Evolutionary conservation across 2,888 invertebrate genomes (phyloP).

Genomic region (Pilophorus perplexus): DNA sequence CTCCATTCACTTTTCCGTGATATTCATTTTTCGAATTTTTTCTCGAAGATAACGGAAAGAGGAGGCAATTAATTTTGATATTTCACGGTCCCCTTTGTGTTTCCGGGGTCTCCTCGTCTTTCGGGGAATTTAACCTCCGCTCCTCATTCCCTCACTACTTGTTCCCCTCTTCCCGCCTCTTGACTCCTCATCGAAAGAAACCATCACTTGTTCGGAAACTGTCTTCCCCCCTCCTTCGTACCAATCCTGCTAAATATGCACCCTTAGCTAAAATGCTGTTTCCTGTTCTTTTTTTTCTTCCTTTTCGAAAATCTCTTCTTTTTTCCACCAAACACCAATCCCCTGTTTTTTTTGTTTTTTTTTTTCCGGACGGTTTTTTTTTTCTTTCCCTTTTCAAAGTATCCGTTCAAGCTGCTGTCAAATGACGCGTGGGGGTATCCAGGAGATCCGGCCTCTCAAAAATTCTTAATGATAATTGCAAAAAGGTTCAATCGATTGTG

Average conservation of each 20-base stretch:
- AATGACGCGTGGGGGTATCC: slow-evolving; percentile 29
- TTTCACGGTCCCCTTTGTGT: background rate
- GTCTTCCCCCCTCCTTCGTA: slow-evolving; percentile 12
- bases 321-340: too few relatives aligned
- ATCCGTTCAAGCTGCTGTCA: slow-evolving; percentile 34
- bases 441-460: background rate
- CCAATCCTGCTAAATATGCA: slow-evolving; percentile 38
- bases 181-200: slow-evolving; percentile 26
- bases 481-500: too few relatives aligned
- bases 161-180: background rate
- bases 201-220: slow-evolving; percentile 36
- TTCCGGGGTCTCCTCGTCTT: background rate
- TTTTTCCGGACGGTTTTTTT: slow-evolving; percentile 8
- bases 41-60: too few relatives aligned
- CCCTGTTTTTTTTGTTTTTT: slow-evolving; percentile 16
- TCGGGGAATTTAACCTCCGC: too few relatives aligned
- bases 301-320: too few relatives aligned
- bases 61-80: too few relatives aligned
- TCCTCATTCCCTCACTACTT: too few relatives aligned
- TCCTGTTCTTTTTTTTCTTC: slow-evolving; percentile 27
- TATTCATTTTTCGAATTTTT: too few relatives aligned
- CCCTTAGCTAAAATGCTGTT: slow-evolving; percentile 38
- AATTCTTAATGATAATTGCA: background rate
- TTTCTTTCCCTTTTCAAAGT: slow-evolving; percentile 3
- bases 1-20: too few relatives aligned